Evolutionary conservation across 2,113 vertebrate genomes (phyloP), one percentile per base, ranked within the genome.

Genomic region (Gasterosteus aculeatus): DNA sequence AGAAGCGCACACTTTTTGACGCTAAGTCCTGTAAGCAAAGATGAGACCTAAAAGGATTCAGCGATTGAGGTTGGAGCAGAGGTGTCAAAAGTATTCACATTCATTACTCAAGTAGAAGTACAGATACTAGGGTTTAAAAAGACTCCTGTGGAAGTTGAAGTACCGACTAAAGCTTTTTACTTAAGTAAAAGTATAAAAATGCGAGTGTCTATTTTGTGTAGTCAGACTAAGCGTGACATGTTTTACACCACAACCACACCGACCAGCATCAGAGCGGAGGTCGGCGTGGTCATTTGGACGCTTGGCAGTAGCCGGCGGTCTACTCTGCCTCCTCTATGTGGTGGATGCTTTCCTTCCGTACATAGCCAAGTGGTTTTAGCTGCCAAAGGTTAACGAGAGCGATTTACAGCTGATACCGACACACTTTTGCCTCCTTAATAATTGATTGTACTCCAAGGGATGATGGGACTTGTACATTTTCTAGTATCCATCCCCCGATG

Each of bases 21-120:
- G n/a, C n/a, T 31, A 44, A 67, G 71, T 58, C 47, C 49, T n/a
- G 0, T 35, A 2, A 63, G 49, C 56, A 81, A 63, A 66, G 61
- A 82, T 69, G 58, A 61, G 12, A 19, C 31, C 54, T 80, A 63
- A 67, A 62, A 61, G 46, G 68, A 79, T 81, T 78, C 38, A 26
- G 59, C 35, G 60, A 69, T 19, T 42, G 68, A 68, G 66, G 42
- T 42, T 38, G 61, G 29, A 61, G 35, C 22, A 26, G 22, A 26
- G 22, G 22, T 26, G 22, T 26, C 22, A 26, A 26, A 26, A 26
- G 22, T 26, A 26, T 26, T 26, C 22, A 26, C 22, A 26, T 26
- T 26, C 22, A 26, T 26, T 26, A 26, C 22, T 26, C 22, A 26
- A 26, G 22, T 26, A 26, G 22, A 26, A 26, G 22, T 26, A 26